Conservation (phyloP, 2,797 vertebrate species). For the Phoebastria nigripes region DNA sequence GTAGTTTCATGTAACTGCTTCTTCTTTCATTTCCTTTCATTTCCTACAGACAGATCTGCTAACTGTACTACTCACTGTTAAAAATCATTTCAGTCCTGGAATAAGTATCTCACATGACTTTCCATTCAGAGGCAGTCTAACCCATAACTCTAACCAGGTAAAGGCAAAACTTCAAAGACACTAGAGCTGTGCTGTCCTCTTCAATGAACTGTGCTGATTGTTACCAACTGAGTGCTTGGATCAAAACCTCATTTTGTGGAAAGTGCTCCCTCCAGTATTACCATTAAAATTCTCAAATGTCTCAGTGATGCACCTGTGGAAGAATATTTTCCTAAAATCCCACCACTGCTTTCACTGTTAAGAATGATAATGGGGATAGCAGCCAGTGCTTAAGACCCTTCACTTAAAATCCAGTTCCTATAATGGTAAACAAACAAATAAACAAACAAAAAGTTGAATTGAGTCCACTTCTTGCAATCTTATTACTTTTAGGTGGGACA, state of each 20-base stretch:
- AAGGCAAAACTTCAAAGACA: neutral
- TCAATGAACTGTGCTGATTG: neutral
- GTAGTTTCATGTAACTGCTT: neutral
- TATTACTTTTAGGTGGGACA: neutral
- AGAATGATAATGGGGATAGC: neutral
- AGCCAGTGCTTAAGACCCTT: neutral
- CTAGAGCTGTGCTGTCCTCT: neutral
- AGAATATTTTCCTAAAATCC: neutral
- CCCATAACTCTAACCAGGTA: neutral
- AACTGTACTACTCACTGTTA: neutral
- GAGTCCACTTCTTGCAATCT: neutral
- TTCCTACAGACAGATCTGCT: neutral
- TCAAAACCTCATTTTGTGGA: neutral
- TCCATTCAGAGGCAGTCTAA: neutral
- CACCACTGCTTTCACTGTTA: neutral
- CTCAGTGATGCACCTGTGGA: neutral
- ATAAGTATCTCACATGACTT: neutral
- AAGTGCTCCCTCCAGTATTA: neutral
- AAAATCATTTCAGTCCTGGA: neutral
- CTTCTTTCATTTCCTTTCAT: constrained; percentile 23
- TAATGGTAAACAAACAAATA: neutral
- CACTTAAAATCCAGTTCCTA: neutral
- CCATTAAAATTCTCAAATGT: neutral
- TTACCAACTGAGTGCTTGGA: neutral
- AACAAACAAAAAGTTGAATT: neutral